Base-by-base conservation (phyloP, 2,888 invertebrate species). In the Galerucella nymphaeae region DNA sequence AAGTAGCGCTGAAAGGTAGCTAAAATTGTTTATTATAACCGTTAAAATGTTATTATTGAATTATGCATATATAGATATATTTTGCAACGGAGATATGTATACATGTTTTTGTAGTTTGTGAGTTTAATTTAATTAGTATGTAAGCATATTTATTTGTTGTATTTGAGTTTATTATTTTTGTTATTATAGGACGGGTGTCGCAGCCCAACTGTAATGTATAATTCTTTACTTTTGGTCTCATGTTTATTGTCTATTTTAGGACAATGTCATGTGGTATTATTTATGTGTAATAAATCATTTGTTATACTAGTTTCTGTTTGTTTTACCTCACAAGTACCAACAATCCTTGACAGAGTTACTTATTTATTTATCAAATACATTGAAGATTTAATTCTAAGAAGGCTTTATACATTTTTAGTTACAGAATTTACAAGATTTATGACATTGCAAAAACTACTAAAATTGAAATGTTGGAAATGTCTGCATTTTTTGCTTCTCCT, bases 271-370 rank as follows among this genome's bases (percentile, higher is more conserved):
- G 64, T 68, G 68, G 68, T 58, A 57, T 72, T 68, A 72, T 63
- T 62, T 68, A 64, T 64, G 53, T 69, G 62, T 68, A 72, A 72
- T 66, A 72, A 72, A 72, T n/a, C 45, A 72, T 72, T 72, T 72
- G 72, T 72, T 72, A 72, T 72, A 72, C 58, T 30, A 69, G 42
- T 69, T 14, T 57, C 41, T 45, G 50, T 41, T 53, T 68, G 61
- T 62, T 62, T 62, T 62, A 62, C 16, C 42, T 62, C 8, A 8
- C 4, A 42, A 62, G 41, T 16, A 62, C 42, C 61, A 62, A 62
- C 11, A 42, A 42, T 42, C 61, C 42, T 62, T 42, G 61, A 18
- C n/a, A 38, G 61, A 61, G 16, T 61, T 41, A 11, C 42, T n/a
- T 41, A 61, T 41, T 41, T n/a, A n/a, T n/a, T 61, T 1, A 41